phyloP scores from a whole-genome alignment of 2,888 invertebrate species.

The Ophioninae sp. region DNA sequence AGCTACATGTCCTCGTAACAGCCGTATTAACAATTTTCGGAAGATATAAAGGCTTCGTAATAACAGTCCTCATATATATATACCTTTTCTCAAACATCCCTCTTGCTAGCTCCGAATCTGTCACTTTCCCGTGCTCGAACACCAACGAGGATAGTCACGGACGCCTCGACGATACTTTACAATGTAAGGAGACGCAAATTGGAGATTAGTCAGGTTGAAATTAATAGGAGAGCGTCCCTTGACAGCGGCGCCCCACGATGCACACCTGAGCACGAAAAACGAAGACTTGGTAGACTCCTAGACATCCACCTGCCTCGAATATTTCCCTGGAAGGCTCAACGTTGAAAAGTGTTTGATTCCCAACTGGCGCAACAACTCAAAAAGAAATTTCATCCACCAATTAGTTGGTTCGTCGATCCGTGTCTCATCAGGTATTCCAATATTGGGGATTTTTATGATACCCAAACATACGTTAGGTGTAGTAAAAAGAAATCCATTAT shows the following conservation, averaged over 20 bases:
- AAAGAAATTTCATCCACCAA: background rate
- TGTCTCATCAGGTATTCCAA: background rate
- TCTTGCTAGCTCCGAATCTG: constrained; percentile 32
- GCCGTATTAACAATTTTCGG: background rate
- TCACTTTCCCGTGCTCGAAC: constrained; percentile 28
- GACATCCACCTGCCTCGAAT: constrained; percentile 8
- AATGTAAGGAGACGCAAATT: constrained; percentile 75
- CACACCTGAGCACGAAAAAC: constrained; percentile 70
- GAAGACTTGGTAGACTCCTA: constrained; percentile 5
- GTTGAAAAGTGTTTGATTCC: background rate
- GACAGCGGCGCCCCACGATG: constrained; percentile 70
- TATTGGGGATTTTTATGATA: background rate
- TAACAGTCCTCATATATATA: background rate
- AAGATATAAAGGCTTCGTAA: background rate
- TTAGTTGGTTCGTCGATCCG: background rate
- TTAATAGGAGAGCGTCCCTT: constrained; percentile 72
- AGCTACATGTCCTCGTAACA: background rate
- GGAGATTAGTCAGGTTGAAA: constrained; percentile 77
- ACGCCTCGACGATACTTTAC: constrained; percentile 68
- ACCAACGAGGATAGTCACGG: constrained; percentile 30
- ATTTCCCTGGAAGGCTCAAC: constrained; percentile 2
- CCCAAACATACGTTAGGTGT: background rate
- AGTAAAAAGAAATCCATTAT: too few relatives aligned
- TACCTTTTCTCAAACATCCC: background rate
- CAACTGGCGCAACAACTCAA: background rate